phyloP scores from a whole-genome alignment of 2,888 invertebrate genomes.

The Parnassius glacialis region DNA sequence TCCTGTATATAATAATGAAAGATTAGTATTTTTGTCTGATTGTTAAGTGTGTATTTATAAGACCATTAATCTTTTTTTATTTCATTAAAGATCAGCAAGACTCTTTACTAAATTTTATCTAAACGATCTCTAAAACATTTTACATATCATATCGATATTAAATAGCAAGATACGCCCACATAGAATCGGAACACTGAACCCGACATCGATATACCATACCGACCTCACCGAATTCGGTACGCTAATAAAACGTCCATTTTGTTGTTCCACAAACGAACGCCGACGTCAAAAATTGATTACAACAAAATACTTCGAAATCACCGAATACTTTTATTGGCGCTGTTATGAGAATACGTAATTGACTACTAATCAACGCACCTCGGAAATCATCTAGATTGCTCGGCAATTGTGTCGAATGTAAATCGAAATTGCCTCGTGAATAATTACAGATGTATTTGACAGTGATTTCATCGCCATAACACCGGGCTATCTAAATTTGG shows the following conservation, averaged over 20 bases:
- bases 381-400: conserved; percentile 40
- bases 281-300: conserved; percentile 78
- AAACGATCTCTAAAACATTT: conserved; percentile 18
- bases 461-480: conserved; percentile 44
- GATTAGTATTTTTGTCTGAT: no score
- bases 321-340: conserved; percentile 74
- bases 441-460: conserved; percentile 42
- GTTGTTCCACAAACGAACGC: conserved; percentile 71
- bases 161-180: conserved; percentile 19
- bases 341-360: conserved; percentile 76
- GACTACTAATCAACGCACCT: conserved; percentile 66
- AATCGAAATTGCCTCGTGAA: conserved; percentile 41
- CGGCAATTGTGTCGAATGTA: conserved; percentile 42
- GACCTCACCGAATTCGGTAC: conserved; percentile 76
- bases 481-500: conserved; percentile 39
- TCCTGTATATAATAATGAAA: no score
- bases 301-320: conserved; percentile 77
- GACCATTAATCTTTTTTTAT: no score
- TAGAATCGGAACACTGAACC: conserved; percentile 21
- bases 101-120: neutral
- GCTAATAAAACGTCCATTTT: conserved; percentile 74
- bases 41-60: no score
- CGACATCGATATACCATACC: conserved; percentile 35
- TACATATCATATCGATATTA: conserved; percentile 11
- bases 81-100: no score